phyloP scores from a whole-genome alignment of 2,113 vertebrate species.

The Psittacara wagleri region DNA sequence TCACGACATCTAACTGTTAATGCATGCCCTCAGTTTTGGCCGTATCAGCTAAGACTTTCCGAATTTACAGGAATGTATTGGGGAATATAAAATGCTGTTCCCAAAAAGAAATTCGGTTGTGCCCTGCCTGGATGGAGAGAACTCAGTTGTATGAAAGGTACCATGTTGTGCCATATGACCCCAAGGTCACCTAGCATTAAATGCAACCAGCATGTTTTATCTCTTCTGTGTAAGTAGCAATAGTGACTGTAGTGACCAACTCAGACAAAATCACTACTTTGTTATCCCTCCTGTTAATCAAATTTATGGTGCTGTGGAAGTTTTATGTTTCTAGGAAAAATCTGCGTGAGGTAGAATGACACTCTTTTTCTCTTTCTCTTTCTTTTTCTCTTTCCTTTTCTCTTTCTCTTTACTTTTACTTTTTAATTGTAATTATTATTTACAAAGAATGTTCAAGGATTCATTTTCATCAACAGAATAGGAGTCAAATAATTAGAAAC shows the following conservation, averaged over 20 bases:
- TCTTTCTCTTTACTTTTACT: rapidly evolving
- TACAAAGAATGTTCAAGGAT: background rate
- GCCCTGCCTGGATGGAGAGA: background rate
- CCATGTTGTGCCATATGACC: background rate
- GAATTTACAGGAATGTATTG: background rate
- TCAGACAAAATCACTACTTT: background rate
- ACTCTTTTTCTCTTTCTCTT: background rate
- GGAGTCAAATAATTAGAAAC: background rate
- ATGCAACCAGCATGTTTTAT: background rate
- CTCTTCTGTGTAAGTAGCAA: background rate
- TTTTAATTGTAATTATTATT: background rate
- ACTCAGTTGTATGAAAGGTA: background rate
- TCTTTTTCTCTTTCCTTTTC: rapidly evolving
- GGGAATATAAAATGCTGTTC: background rate
- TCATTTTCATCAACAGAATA: background rate
- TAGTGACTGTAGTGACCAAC: background rate
- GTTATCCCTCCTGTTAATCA: background rate
- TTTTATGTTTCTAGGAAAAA: background rate
- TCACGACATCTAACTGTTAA: background rate
- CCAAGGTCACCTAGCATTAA: background rate
- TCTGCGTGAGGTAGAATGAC: background rate
- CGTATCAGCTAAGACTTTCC: background rate
- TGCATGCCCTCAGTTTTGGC: background rate
- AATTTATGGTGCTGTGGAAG: background rate
- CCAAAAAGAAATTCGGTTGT: background rate